Evolutionary conservation across 2,888 invertebrate genomes (phyloP).

Genomic region (Athetis lepigone): DNA sequence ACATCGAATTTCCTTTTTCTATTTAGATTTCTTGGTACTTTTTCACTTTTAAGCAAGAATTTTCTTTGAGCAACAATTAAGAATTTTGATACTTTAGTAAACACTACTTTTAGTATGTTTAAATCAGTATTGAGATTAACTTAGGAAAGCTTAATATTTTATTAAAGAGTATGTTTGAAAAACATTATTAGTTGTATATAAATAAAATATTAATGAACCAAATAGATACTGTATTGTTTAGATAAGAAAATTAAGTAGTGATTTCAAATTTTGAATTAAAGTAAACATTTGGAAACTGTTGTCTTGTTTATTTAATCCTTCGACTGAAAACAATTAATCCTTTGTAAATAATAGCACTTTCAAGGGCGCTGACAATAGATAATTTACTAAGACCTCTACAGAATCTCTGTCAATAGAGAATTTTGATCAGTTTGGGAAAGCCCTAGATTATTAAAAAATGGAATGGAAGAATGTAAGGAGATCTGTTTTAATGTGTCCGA

Average conservation of each 20-base stretch:
- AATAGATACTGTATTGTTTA: constrained; percentile 77
- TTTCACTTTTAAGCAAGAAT: constrained; percentile 10
- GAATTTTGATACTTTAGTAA: constrained; percentile 39
- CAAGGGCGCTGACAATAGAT: neutral
- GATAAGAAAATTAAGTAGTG: constrained; percentile 80
- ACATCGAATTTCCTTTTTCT: neutral
- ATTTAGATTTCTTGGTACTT: constrained; percentile 27
- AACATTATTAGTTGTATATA: constrained; percentile 83
- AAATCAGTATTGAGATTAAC: constrained; percentile 48
- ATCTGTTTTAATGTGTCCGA: too few species aligned
- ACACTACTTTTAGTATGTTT: constrained; percentile 48
- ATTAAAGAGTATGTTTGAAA: constrained; percentile 82
- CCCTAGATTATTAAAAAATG: too few species aligned
- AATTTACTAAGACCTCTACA: neutral
- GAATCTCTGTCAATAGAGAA: too few species aligned
- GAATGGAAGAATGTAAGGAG: too few species aligned
- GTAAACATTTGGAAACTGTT: constrained; percentile 74
- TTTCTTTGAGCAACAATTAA: constrained; percentile 24
- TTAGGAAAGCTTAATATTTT: constrained; percentile 74
- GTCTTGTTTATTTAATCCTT: constrained; percentile 58
- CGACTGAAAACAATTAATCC: neutral
- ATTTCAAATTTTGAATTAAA: constrained; percentile 83
- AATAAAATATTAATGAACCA: constrained; percentile 74
- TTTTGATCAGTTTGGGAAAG: too few species aligned
- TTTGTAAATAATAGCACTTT: neutral